A percentile compares a stretch with the other conserved stretches of the same genome.
These are phyloP conservation scores for Daktulosphaira vitifoliae DNA, from an alignment of 1,140 invertebrate species.

Conservation along the genomic window DNA sequence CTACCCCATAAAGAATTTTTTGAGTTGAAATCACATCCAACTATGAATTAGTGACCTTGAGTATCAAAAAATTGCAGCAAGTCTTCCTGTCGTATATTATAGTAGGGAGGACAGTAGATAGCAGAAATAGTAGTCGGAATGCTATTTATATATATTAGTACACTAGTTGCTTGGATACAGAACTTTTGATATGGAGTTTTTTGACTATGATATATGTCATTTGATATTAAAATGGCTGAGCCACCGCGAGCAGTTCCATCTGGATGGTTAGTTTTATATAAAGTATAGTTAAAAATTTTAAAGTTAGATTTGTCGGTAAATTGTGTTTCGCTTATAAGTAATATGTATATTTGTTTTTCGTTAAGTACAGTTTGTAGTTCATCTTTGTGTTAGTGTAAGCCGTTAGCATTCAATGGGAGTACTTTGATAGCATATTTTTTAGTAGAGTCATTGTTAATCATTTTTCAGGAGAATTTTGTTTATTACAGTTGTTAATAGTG, in stretches of 20 bases:
- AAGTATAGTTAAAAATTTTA: too few species aligned
- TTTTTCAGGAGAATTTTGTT: too few species aligned
- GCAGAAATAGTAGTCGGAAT: not conserved
- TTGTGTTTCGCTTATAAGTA: not conserved
- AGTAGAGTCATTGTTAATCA: not conserved
- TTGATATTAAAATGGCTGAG: too few species aligned
- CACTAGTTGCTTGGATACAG: not conserved
- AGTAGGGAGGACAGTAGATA: not conserved
- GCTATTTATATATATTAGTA: not conserved
- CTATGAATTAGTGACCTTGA: not conserved
- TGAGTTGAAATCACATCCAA: too few species aligned
- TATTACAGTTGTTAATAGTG: too few species aligned
- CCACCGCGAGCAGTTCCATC: not conserved
- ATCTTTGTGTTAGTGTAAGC: constrained; percentile 9
- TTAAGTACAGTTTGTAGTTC: not conserved
- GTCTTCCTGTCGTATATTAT: not conserved
- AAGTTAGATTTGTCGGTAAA: too few species aligned
- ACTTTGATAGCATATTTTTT: not conserved
- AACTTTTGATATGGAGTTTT: not conserved
- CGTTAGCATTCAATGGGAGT: constrained; percentile 3
- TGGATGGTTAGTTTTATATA: not conserved
- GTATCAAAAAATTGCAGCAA: not conserved
- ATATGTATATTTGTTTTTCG: constrained; percentile 7
- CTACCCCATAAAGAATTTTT: too few species aligned
- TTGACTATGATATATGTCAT: too few species aligned